phyloP scores from a whole-genome alignment of 2,113 vertebrate genomes.

The Mirza zaza region DNA sequence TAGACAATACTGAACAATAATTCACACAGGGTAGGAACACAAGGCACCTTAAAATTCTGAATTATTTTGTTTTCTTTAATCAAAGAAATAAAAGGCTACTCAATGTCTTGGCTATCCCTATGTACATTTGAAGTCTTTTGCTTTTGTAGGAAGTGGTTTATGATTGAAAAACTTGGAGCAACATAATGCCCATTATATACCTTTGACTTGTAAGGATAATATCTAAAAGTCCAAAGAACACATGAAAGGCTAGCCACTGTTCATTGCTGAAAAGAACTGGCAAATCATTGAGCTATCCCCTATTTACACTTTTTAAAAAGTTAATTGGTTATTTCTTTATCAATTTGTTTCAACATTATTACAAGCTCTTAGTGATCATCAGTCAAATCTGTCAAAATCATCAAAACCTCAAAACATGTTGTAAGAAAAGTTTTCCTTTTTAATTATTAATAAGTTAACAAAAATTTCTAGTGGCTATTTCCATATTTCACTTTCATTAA shows the following conservation, averaged over 20 bases:
- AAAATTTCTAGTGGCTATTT: not conserved
- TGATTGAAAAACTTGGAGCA: not conserved
- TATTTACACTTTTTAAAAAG: not conserved
- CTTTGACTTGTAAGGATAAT: conserved; percentile 5
- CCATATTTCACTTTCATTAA: not conserved
- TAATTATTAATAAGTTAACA: not conserved
- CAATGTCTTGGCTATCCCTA: not conserved
- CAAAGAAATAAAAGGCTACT: not conserved
- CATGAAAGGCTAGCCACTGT: not conserved
- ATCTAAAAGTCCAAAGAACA: not conserved
- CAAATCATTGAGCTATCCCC: not conserved
- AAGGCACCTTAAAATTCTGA: not conserved
- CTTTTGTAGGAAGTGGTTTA: not conserved
- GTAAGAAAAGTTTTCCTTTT: not conserved
- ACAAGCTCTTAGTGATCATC: not conserved
- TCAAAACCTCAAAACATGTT: not conserved
- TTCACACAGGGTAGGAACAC: not conserved
- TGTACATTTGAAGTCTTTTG: not conserved
- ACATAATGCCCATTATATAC: not conserved
- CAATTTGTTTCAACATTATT: not conserved
- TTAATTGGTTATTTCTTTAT: conserved; percentile 19
- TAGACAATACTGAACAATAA: not conserved
- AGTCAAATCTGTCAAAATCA: conserved; percentile 23
- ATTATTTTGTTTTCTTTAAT: not conserved
- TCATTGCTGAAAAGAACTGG: not conserved